Evolutionary conservation across 2,888 invertebrate genomes (phyloP), one percentile per base, ranked within the genome.

Genomic region (Ichneumoninae sp.): DNA sequence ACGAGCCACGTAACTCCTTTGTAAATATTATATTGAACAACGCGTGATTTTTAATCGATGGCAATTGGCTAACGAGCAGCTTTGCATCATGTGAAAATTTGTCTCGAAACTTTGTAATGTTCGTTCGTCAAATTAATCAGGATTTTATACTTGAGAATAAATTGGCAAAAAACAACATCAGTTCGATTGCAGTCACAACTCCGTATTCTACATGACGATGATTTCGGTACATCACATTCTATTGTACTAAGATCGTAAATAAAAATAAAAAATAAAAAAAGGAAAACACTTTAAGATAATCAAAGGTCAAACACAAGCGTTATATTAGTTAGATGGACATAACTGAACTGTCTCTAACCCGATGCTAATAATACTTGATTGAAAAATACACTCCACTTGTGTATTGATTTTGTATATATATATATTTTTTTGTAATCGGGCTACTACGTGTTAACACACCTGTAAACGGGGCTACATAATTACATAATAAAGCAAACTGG

Each of bases 371-470:
- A 63, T 63, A 63, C 63, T 63, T 63, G 13, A 33, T 63, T 63
- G 30, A 30, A 16, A 60, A 13, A 63, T 30, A 63, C 30, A 33
- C 30, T 33, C 63, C 30, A n/a, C 16, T 63, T 70, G 22, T 40
- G 57, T 85, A 75, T n/a, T 30, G 65, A 66, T 84, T 68, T 66
- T 82, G 77, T 84, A 69, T 69, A 84, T 82, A 86, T 71, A 86
- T 71, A 74, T 76, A 68, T 57, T 63, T 77, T 68, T 63, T 63
- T 77, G 70, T 80, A 57, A 78, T 81, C 80, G 76, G 57, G 69
- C 65, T 76, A 66, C 33, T 40, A 81, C 69, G 50, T 80, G 63
- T 74, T 84, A 63, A 77, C 50, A 54, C 66, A 76, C 70, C 65
- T 87, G 73, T 83, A 75, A 66, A 85, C 19, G 30, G 60, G 36